phyloP scores from a whole-genome alignment of 2,113 vertebrate genomes.

The Macrotis lagotis region DNA sequence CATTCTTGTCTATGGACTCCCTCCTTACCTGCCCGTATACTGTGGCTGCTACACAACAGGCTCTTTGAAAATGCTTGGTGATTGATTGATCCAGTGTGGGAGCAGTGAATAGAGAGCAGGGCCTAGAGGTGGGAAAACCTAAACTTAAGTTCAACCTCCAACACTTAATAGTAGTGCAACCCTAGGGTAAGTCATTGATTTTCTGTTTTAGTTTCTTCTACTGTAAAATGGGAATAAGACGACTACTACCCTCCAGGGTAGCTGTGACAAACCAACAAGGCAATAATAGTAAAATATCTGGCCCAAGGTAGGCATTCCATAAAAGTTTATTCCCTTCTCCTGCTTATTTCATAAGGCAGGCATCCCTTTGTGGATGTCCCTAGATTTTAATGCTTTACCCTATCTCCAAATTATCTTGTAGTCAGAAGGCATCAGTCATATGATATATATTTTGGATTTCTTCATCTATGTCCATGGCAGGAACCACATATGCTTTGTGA shows the following conservation, averaged over 20 bases:
- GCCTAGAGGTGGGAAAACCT: no score
- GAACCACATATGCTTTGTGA: not conserved
- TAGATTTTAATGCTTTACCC: no score
- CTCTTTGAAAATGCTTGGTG: no score
- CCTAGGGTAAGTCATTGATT: not conserved
- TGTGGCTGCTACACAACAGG: no score
- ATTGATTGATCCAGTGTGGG: no score
- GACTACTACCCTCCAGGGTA: not conserved
- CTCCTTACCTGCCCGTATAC: no score
- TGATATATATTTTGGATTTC: not conserved
- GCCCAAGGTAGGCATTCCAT: not conserved
- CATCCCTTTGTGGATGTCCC: not conserved
- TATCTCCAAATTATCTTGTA: not conserved
- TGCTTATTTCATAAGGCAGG: not conserved
- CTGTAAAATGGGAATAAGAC: not conserved
- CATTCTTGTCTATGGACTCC: no score
- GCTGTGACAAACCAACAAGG: no score
- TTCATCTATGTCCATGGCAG: not conserved
- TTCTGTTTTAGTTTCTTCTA: not conserved
- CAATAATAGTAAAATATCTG: not conserved
- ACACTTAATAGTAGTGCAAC: not conserved
- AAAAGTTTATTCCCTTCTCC: not conserved
- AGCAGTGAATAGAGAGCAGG: no score
- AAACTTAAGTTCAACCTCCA: no score
- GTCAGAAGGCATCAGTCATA: not conserved